These are phyloP conservation scores for Arizona elegans DNA, from an alignment of 2,113 vertebrate species.

Conservation along the genomic window DNA sequence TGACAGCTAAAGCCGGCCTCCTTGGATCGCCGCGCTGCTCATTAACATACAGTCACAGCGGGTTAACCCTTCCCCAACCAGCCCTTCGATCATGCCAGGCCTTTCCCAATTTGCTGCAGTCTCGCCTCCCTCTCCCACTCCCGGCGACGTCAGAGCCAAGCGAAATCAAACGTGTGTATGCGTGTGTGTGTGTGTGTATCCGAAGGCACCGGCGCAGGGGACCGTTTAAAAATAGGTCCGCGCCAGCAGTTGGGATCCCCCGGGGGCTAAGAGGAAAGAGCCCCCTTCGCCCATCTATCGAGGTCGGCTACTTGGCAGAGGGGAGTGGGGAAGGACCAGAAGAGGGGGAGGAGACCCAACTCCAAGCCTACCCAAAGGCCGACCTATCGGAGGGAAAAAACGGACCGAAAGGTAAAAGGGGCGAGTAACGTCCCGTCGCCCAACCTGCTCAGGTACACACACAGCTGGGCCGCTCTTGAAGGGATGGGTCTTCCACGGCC, in stretches of 20 bases:
- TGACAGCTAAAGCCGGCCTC: conserved; percentile 59
- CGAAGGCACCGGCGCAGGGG: background rate
- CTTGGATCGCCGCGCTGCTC: conserved; percentile 57
- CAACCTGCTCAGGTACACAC: background rate
- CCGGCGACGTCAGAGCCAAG: conserved; percentile 10
- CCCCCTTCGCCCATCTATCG: background rate
- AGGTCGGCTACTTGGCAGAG: background rate
- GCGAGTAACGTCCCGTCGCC: background rate
- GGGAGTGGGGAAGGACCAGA: background rate
- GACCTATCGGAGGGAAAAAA: background rate
- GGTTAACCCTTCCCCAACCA: conserved; percentile 61
- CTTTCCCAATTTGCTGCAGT: conserved; percentile 1
- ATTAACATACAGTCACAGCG: conserved; percentile 67
- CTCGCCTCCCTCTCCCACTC: background rate
- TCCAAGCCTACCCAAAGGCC: background rate
- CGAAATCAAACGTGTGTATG: background rate
- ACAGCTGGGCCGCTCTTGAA: background rate
- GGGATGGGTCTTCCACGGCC: background rate
- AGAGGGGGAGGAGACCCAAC: background rate
- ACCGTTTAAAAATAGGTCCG: background rate
- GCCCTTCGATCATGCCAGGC: conserved; percentile 11
- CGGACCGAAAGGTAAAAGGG: background rate
- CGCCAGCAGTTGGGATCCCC: background rate
- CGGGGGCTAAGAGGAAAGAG: too few species aligned
- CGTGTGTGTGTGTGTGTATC: background rate